Conservation (phyloP, 2,888 invertebrate species). For the Rhogogaster chlorosoma region DNA sequence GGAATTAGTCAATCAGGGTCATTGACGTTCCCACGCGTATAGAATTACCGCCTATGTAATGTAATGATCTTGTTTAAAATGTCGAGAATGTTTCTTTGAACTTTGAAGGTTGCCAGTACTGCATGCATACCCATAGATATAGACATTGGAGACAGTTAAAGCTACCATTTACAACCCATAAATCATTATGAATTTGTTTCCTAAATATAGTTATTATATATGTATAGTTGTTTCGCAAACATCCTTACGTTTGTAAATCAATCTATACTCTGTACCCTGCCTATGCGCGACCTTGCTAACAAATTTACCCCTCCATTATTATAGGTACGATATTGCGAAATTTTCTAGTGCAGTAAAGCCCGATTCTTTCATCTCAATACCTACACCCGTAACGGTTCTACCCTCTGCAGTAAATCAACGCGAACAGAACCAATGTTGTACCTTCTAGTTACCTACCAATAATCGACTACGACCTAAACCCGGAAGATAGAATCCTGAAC, state of each 20-base stretch:
- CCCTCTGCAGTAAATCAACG: conserved; percentile 14
- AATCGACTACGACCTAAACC: neutral
- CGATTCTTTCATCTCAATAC: neutral
- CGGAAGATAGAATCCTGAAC: neutral
- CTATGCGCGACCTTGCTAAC: neutral
- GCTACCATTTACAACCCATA: neutral
- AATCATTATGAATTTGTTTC: neutral
- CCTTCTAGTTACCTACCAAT: conserved; percentile 28
- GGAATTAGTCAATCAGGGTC: conserved; percentile 6
- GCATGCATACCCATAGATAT: too few relatives aligned
- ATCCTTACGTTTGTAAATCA: conserved; percentile 8
- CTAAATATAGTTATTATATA: neutral
- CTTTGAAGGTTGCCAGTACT: neutral
- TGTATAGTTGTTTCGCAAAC: neutral
- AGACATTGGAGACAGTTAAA: neutral
- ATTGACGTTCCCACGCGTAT: conserved; percentile 2
- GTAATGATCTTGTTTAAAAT: neutral
- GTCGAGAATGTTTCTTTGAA: neutral
- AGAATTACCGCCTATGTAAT: neutral
- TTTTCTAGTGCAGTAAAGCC: conserved; percentile 25
- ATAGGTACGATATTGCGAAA: conserved; percentile 29
- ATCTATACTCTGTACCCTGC: neutral
- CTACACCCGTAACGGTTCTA: neutral
- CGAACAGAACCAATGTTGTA: conserved; percentile 21
- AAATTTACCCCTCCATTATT: neutral